Evolutionary conservation across 2,113 vertebrate genomes (phyloP).

Genomic region (Python bivittatus): DNA sequence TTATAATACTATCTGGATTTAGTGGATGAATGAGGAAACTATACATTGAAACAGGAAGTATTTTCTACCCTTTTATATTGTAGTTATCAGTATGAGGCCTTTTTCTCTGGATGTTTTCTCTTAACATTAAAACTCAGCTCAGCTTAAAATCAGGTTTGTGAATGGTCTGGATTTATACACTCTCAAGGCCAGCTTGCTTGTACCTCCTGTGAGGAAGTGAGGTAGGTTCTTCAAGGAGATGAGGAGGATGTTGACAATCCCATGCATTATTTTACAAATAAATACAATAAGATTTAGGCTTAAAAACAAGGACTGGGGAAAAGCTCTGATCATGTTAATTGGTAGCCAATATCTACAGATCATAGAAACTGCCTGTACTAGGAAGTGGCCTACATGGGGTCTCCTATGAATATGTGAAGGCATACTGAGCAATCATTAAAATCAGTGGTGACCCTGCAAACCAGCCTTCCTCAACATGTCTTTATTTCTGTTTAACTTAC

Average conservation of each 20-base stretch:
- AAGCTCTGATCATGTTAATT: background rate
- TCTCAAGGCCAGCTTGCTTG: constrained; percentile 15
- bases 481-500: background rate
- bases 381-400: background rate
- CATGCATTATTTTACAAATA: background rate
- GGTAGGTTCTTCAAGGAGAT: background rate
- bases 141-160: background rate
- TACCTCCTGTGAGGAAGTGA: constrained; percentile 3
- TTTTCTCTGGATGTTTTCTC: constrained; percentile 29
- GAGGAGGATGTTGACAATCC: background rate
- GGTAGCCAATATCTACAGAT: background rate
- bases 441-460: background rate
- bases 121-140: constrained; percentile 16
- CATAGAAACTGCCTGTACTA: background rate
- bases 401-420: background rate
- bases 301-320: background rate
- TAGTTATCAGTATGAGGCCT: background rate
- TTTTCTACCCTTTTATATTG: background rate
- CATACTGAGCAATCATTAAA: background rate
- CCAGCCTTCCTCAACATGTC: background rate
- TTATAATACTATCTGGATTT: background rate
- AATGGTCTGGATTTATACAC: background rate
- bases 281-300: background rate
- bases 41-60: background rate
- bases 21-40: background rate